These are phyloP conservation scores for Berghia stephanieae DNA, from an alignment of 1,140 invertebrate species.

Conservation along the genomic window DNA sequence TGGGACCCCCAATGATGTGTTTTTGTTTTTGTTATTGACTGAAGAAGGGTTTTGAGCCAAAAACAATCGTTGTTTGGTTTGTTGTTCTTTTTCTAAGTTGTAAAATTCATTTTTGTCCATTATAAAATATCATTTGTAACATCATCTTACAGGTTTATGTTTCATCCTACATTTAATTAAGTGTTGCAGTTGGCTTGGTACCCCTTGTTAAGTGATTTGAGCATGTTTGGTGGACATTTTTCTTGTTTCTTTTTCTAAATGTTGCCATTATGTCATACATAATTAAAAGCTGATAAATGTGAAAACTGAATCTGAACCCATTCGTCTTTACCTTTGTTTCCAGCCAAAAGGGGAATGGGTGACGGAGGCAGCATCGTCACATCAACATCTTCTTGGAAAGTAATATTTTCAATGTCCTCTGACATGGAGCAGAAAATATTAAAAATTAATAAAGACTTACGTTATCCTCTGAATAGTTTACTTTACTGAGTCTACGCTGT, in stretches of 20 bases:
- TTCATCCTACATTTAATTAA: too few relatives aligned
- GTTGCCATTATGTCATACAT: not conserved
- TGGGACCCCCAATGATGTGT: too few relatives aligned
- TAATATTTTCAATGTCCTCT: slow-evolving; percentile 50
- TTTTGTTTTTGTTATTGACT: too few relatives aligned
- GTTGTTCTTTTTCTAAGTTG: too few relatives aligned
- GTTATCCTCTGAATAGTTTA: not conserved
- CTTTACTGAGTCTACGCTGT: not conserved
- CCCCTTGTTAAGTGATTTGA: not conserved
- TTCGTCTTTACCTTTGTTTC: not conserved
- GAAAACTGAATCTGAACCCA: too few relatives aligned
- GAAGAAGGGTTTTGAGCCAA: too few relatives aligned
- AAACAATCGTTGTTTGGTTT: too few relatives aligned
- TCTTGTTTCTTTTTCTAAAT: slow-evolving; percentile 22
- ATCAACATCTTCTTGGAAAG: slow-evolving; percentile 50
- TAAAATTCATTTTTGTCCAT: too few relatives aligned
- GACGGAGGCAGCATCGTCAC: slow-evolving; percentile 51
- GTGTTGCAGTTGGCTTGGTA: too few relatives aligned
- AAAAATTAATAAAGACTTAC: too few relatives aligned
- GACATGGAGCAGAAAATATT: slow-evolving; percentile 5
- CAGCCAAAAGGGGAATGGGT: slow-evolving; percentile 42
- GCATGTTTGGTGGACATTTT: not conserved
- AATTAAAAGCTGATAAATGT: not conserved
- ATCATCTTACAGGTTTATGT: too few relatives aligned
- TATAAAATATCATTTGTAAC: too few relatives aligned